Evolutionary conservation across 2,888 invertebrate genomes (phyloP), one percentile per base, ranked within the genome.

Genomic region (Lepidochrysops patricia): DNA sequence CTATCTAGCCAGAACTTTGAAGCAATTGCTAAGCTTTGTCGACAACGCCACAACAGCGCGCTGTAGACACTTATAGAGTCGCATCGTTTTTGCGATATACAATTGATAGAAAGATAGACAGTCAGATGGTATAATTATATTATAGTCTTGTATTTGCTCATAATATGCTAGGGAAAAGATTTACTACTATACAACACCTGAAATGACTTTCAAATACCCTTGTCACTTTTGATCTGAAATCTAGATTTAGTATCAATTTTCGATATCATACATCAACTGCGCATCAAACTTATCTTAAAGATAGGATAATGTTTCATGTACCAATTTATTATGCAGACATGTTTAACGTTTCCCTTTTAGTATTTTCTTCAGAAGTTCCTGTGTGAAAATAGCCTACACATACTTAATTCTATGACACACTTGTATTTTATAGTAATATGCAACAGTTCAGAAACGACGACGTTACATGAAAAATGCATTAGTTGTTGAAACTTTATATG

Each of bases 181-280:
- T 9, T 29, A 29, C 9, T 7, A 29, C 29, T 29, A 29, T 29
- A n/a, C 2, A 34, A 34, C 43, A 19, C 0, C 29, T 29, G 23
- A 43, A 23, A 52, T 26, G 27, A 15, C 52, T 52, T 52, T 52
- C 52, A 52, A 52, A 29, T 32, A 29, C 15, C 54, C 54, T 54
- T 54, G 29, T 29, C 19, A 29, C 19, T 29, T 37, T 54, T 29
- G 12, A 19, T 19, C 54, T 32, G 19, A 54, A 54, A 54, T 54
- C 23, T 54, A 54, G 54, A 54, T 29, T 54, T 54, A 19, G 19
- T 54, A 32, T 54, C 54, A 19, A 9, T 54, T 54, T 54, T 5
- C 4, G 54, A 54, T 54, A 54, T n/a, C 54, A 54, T 12, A 15
- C 19, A 54, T 32, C 29, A 32, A 27, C 2, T 26, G n/a, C n/a